Base-by-base conservation (phyloP, 64 coral and sea anemone species). In the Pachyseris speciosa region DNA sequence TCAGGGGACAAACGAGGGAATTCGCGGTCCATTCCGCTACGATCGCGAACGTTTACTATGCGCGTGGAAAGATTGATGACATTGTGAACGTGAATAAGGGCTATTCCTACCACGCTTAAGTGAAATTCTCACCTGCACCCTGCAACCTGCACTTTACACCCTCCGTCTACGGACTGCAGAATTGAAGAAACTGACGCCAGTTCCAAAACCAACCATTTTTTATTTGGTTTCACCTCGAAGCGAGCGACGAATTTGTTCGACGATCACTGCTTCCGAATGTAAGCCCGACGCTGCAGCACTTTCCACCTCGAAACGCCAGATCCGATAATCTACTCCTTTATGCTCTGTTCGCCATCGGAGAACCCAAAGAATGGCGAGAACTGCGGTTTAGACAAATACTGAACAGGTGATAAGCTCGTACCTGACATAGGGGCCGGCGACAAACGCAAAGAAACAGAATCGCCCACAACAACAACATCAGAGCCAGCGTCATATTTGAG, bases 271-370 rank as follows among this genome's bases (percentile, higher is more conserved):
- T 27, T 64, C 44, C 15, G 91, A 51, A 40, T 93, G 75, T 4
- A 53, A 12, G 5, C 72, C 83, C 17, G 36, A 72, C 12, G 48
- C 44, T 51, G 80, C 69, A 1, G 91, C 48, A 30, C 83, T 86
- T 36, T 66, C 64, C 24, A 93, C 91, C 53, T 93, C 91, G 47
- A 39, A 87, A 49, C 60, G 52, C 91, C 83, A 93, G 57, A 79
- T 74, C 2, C 83, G 58, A 73, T 87, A 93, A 9, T 72, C 16
- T 1, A 93, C 91, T 28, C 83, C 73, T 86, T 93, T 78, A 31
- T 84, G 38, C 52, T 72, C 17, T 85, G 20, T 61, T 29, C 19
- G 27, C 31, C 74, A 49, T 90, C 75, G 36, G 67, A 17, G 47
- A 92, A 72, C 26, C 89, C 80, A 74, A 43, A 75, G 53, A 85